Evolutionary conservation across 2,888 invertebrate genomes (phyloP).

Genomic region (Gastracanthus pulcherrimus): DNA sequence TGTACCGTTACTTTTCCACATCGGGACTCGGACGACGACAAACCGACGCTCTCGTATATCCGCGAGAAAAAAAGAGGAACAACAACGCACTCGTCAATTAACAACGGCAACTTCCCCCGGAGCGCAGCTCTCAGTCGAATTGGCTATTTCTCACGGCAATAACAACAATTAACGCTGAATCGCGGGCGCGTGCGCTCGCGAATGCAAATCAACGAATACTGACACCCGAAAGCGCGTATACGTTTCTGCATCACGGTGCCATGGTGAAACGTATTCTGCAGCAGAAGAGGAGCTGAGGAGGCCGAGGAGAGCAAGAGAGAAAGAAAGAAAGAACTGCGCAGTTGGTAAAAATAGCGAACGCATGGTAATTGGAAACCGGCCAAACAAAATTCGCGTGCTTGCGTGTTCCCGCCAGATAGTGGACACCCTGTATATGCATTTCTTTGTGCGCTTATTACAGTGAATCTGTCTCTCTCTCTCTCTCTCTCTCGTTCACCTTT

Average conservation of each 20-base stretch:
- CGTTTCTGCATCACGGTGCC: not conserved
- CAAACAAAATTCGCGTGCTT: conserved; percentile 19
- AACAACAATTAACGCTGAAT: not conserved
- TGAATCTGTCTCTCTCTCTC: not conserved
- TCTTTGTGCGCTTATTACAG: not conserved
- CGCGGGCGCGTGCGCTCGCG: not conserved
- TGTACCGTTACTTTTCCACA: conserved; percentile 11
- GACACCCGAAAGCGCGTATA: not conserved
- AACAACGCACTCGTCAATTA: not conserved
- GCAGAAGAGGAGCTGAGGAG: not conserved
- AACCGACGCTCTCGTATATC: no score
- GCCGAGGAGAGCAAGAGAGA: not conserved
- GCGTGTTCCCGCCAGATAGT: not conserved
- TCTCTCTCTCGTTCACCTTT: not conserved
- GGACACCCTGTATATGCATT: not conserved
- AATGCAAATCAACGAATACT: not conserved
- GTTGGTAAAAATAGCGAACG: conserved; percentile 41
- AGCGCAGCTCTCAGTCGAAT: conserved; percentile 9
- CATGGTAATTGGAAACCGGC: conserved; percentile 38
- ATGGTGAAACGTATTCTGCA: not conserved
- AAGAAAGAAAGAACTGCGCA: conserved; percentile 11
- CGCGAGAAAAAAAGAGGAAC: not conserved
- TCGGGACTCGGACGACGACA: not conserved
- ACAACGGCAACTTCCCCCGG: not conserved
- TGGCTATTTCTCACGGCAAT: conserved; percentile 38